Evolutionary conservation across 2,797 vertebrate genomes (phyloP).

Genomic region (Malacoraja senta): DNA sequence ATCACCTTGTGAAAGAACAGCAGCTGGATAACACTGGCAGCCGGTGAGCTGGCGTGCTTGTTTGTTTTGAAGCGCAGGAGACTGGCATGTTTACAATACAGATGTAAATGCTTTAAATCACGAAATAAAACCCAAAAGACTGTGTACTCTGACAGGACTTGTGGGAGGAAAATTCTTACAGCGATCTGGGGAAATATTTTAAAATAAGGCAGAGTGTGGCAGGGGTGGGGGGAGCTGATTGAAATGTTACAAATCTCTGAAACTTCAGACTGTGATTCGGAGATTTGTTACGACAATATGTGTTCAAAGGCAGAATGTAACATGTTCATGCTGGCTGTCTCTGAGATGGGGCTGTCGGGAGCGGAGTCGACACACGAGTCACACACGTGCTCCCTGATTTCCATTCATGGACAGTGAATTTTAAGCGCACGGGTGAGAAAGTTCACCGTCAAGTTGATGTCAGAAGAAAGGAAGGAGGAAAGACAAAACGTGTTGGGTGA

Average conservation of each 20-base stretch:
- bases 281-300: background rate
- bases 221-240: background rate
- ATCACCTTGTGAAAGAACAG: background rate
- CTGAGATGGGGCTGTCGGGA: background rate
- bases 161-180: conserved; percentile 28
- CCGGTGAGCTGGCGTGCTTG: background rate
- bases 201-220: background rate
- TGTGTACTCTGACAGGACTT: background rate
- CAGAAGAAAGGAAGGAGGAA: background rate
- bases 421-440: conserved; percentile 5
- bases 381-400: background rate
- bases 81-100: conserved; percentile 24
- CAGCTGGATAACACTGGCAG: conserved; percentile 1
- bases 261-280: background rate
- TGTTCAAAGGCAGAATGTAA: background rate
- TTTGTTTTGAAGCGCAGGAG: conserved; percentile 30
- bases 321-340: background rate
- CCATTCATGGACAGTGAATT: background rate
- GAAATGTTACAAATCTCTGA: background rate
- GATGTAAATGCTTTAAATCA: conserved; percentile 33
- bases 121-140: conserved; percentile 26
- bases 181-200: background rate
- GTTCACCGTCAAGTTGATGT: background rate
- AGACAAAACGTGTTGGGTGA: background rate
- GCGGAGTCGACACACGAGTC: too few species aligned